Evolutionary conservation across 2,797 vertebrate genomes (phyloP).

Genomic region (Erpetoichthys calabaricus): DNA sequence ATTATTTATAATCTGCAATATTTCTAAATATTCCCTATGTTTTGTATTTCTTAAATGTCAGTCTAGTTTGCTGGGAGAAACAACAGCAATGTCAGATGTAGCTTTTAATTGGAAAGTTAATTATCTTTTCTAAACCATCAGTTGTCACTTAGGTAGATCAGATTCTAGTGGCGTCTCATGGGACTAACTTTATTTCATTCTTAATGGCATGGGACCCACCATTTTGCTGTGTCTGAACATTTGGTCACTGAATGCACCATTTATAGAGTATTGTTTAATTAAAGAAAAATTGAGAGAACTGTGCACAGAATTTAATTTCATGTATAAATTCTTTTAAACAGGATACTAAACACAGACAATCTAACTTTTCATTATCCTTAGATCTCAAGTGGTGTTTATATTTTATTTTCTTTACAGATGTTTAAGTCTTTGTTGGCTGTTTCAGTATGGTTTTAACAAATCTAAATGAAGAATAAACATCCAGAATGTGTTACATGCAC

Average conservation of each 20-base stretch:
- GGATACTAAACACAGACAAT: slow-evolving; percentile 70
- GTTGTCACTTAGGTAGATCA: slow-evolving; percentile 83
- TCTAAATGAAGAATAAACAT: slow-evolving; percentile 32
- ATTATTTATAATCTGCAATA: neutral
- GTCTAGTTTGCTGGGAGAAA: slow-evolving; percentile 41
- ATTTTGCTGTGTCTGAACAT: slow-evolving; percentile 68
- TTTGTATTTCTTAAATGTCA: slow-evolving; percentile 9
- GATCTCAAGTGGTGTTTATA: slow-evolving; percentile 62
- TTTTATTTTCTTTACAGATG: slow-evolving; percentile 38
- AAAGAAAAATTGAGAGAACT: slow-evolving; percentile 86
- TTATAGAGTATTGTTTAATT: slow-evolving; percentile 94
- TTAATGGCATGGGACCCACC: slow-evolving; percentile 69
- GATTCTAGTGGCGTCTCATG: slow-evolving; percentile 57
- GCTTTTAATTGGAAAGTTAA: slow-evolving; percentile 95
- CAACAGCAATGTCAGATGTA: slow-evolving; percentile 57
- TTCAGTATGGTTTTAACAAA: slow-evolving; percentile 19
- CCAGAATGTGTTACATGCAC: slow-evolving; percentile 30
- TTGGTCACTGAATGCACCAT: slow-evolving; percentile 80
- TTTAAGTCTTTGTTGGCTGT: slow-evolving; percentile 23
- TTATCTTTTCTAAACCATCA: slow-evolving; percentile 93
- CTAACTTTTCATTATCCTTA: slow-evolving; percentile 82
- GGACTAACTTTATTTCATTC: slow-evolving; percentile 66
- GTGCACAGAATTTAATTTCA: slow-evolving; percentile 82
- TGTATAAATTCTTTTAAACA: slow-evolving; percentile 78
- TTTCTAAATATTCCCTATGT: neutral